Evolutionary conservation across 2,888 invertebrate genomes (phyloP), one percentile per base, ranked within the genome.

Genomic region (Drosophila paranaensis): DNA sequence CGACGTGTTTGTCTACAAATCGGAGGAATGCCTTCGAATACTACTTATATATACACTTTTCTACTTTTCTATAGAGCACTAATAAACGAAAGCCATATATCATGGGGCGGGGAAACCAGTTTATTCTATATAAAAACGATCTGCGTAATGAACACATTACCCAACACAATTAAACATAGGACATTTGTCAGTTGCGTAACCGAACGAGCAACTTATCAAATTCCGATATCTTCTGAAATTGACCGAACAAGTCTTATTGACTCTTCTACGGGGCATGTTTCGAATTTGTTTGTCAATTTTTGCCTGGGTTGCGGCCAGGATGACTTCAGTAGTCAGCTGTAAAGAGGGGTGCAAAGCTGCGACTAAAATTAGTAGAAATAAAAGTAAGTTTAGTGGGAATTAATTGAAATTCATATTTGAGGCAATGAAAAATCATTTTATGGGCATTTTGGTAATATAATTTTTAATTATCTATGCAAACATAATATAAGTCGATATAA

Each of bases 141-240:
- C 57, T 69, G 60, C 77, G 80, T 88, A 83, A 88, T 83, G 74
- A 85, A 88, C 78, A 82, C 65, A 85, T 83, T 80, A 82, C 71
- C 86, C 56, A 85, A 80, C 61, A 74, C 81, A 86, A 85, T 73
- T 79, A 83, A 71, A 74, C 78, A 63, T 37, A 51, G 64, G 69
- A 70, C 69, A 79, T 77, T 85, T 85, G 82, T 85, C 77, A 85
- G 74, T 39, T 48, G 40, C 20, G 37, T 58, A 84, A 87, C 71
- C 74, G 50, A 87, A 76, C 85, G 42, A 71, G 45, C 85, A 62
- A 67, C 88, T 77, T 72, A 87, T 82, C 71, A 71, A 63, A 74
- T 65, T 76, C 57, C 60, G 55, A 66, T 69, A 61, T 61, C 55
- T 60, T 77, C 62, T 72, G 68, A 87, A 79, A 84, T 88, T 67